A percentile compares a stretch with the other conserved stretches of the same genome.
phyloP scores from a whole-genome alignment of 2,113 vertebrate genomes.

The Chloebia gouldiae region DNA sequence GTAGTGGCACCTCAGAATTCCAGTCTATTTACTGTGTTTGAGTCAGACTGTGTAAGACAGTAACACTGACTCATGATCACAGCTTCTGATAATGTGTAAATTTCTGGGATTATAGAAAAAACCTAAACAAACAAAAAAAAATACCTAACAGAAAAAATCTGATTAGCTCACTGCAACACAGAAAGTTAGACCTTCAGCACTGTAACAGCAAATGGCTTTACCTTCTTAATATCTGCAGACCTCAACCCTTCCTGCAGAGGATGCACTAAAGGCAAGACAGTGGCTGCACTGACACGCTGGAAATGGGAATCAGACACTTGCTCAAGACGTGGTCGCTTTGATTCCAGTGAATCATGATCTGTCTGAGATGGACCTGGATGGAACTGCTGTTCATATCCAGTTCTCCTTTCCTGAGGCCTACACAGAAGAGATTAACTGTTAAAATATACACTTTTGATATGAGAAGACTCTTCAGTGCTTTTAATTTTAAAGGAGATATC shows the following conservation, averaged over 20 bases:
- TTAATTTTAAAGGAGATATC: not conserved
- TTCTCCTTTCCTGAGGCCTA: conserved; percentile 94
- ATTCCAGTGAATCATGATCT: conserved; percentile 89
- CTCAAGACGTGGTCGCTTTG: conserved; percentile 92
- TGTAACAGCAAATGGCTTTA: conserved; percentile 45
- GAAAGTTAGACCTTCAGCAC: not conserved
- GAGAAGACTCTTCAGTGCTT: not conserved
- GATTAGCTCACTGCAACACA: rapidly evolving
- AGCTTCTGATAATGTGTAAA: not conserved
- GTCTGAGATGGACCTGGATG: conserved; percentile 79
- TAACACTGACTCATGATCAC: not conserved
- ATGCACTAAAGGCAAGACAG: conserved; percentile 84
- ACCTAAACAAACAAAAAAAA: not conserved
- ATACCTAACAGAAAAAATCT: not conserved
- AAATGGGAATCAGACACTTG: conserved; percentile 87
- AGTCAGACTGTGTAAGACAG: not conserved
- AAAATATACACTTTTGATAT: not conserved
- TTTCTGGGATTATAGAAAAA: not conserved
- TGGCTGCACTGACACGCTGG: conserved; percentile 76
- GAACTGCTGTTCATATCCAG: conserved; percentile 92
- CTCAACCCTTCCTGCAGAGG: conserved; percentile 88
- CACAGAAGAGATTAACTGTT: not conserved
- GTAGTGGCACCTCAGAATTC: not conserved
- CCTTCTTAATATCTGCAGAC: conserved; percentile 92
- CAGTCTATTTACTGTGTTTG: not conserved